Percentiles rank a stretch among this genome's conserved stretches.
Evolutionary conservation across 1,140 invertebrate genomes (phyloP).

Genomic region (Bombus impatiens): DNA sequence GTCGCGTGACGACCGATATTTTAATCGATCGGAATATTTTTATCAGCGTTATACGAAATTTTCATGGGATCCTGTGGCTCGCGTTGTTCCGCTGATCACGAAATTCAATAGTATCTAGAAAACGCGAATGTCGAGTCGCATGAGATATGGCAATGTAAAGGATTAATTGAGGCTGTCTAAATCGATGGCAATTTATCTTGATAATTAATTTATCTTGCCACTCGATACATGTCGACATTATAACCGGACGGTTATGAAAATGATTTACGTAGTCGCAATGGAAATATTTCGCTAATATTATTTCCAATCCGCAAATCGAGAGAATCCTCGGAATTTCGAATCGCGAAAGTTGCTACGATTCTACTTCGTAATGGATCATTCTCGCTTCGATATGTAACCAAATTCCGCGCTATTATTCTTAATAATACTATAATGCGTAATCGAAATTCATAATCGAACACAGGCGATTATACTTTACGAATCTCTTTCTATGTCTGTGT

Average conservation of each 20-base stretch:
- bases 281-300: slow-evolving; percentile 45
- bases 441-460: not conserved
- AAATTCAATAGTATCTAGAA: slow-evolving; percentile 39
- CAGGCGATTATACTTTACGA: not conserved
- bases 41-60: not conserved
- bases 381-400: not conserved
- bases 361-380: not conserved
- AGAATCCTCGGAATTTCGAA: not conserved
- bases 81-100: not conserved
- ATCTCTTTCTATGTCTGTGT: not conserved
- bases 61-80: not conserved
- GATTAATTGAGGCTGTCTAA: slow-evolving; percentile 47
- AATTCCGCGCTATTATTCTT: not conserved
- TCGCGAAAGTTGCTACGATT: not conserved
- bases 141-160: slow-evolving; percentile 43
- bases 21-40: slow-evolving; percentile 35
- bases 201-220: slow-evolving; percentile 49
- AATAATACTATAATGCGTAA: not conserved
- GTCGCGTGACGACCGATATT: not conserved
- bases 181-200: slow-evolving; percentile 52
- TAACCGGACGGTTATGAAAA: slow-evolving; percentile 39
- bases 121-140: slow-evolving; percentile 39
- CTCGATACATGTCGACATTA: slow-evolving; percentile 39
- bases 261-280: slow-evolving; percentile 46
- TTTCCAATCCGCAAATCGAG: not conserved